Percentiles rank a stretch among this genome's conserved stretches.
phyloP scores from a whole-genome alignment of 2,888 invertebrate genomes.

The Dichetophora obliterata region DNA sequence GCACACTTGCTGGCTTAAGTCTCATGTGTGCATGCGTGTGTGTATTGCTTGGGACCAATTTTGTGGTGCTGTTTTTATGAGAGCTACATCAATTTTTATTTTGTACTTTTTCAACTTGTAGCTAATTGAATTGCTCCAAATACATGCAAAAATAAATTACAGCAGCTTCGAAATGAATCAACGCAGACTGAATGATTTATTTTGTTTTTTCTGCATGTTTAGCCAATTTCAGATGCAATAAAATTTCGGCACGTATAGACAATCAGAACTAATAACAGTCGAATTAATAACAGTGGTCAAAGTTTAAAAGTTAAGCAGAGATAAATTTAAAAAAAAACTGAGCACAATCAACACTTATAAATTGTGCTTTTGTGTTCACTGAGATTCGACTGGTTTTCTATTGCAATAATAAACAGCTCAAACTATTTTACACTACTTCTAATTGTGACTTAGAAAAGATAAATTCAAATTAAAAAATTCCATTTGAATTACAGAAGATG shows the following conservation, averaged over 20 bases:
- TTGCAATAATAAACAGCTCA: too few species aligned
- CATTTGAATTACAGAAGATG: too few species aligned
- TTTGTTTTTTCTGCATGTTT: background rate
- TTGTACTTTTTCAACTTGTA: conserved; percentile 5
- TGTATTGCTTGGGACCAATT: background rate
- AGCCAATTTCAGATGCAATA: background rate
- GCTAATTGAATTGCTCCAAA: too few species aligned
- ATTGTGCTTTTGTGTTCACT: too few species aligned
- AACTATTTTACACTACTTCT: too few species aligned
- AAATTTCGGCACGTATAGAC: background rate
- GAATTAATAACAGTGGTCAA: background rate
- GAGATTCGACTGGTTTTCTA: too few species aligned
- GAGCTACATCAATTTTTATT: background rate
- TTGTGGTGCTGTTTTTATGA: background rate
- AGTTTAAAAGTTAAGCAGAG: background rate
- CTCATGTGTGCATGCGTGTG: background rate
- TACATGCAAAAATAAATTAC: background rate
- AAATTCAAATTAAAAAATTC: too few species aligned
- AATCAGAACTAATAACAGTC: background rate
- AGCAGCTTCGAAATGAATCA: background rate
- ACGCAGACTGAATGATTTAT: background rate
- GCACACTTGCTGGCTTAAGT: background rate
- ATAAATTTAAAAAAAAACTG: background rate
- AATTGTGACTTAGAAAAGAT: too few species aligned
- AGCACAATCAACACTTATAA: too few species aligned